Base-by-base conservation (phyloP, 2,888 invertebrate species). In the Tolmerus cingulatus region DNA sequence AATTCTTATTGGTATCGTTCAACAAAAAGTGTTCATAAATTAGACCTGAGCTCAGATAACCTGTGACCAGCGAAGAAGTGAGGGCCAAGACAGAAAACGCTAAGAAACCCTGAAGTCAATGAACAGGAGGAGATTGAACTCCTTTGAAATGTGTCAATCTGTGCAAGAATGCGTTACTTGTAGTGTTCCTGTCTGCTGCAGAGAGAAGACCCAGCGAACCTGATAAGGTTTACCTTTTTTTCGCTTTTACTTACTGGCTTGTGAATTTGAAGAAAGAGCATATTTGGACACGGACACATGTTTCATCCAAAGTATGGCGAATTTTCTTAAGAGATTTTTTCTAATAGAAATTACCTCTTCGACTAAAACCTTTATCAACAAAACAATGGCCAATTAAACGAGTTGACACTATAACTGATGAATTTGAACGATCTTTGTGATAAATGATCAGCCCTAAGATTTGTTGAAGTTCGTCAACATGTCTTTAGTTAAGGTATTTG, bases 141-240 rank as follows among this genome's bases (percentile, higher is more conserved):
- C 79, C 79, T 79, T 79, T 79, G 79, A 79, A 79, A 79, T 79
- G 51, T 79, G 51, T 79, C 79, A 79, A 46, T 79, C 79, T 51
- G 51, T 34, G 30, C 79, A 79, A 79, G 51, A 79, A 46, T 55
- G 46, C 51, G 79, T 79, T 23, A 51, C 79, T 79, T 79, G 79
- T 79, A 46, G 16, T 79, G 19, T 27, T 78, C 78, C 7, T 51
- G 51, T 30, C 43, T 40, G n/a, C 19, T 27, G 27, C 27, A 66
- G 66, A 66, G 23, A 19, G 66, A 27, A 66, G 66, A 19, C 78
- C 78, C 14, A n/a, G n/a, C 19, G 37, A 37, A 40, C 77, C 37
- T 43, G 78, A 43, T 19, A 23, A 34, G 16, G 37, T 74, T 23
- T 16, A 16, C 30, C 4, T 34, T 40, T 40, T 27, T 76, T 37